Percentiles rank a stretch among this genome's conserved stretches.
phyloP scores from a whole-genome alignment of 1,140 invertebrate species.

The Drosophila pandora region DNA sequence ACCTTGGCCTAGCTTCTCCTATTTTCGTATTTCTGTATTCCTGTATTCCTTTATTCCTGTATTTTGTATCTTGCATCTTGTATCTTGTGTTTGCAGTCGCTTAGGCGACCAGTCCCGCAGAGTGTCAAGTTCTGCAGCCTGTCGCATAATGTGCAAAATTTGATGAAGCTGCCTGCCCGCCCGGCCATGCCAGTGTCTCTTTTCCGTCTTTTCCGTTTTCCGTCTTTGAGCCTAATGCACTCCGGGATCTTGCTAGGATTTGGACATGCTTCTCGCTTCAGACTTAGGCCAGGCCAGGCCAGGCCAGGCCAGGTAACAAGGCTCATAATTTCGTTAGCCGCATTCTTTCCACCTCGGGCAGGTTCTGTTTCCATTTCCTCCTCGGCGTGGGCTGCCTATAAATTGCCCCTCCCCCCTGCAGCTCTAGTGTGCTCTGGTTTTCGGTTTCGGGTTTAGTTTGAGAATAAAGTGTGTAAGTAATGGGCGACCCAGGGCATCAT shows the following conservation, averaged over 20 bases:
- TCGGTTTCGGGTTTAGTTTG: slow-evolving; percentile 15
- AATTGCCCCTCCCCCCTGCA: slow-evolving; percentile 37
- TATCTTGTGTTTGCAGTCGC: slow-evolving; percentile 28
- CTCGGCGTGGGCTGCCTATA: slow-evolving; percentile 56
- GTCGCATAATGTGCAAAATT: slow-evolving; percentile 80
- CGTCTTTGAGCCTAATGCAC: slow-evolving; percentile 43
- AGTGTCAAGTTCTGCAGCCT: slow-evolving; percentile 71
- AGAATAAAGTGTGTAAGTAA: slow-evolving; percentile 55
- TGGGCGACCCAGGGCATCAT: slow-evolving; percentile 29
- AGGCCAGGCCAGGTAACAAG: slow-evolving; percentile 25
- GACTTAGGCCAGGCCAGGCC: not conserved
- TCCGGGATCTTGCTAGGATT: slow-evolving; percentile 46
- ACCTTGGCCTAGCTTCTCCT: not conserved
- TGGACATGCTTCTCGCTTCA: slow-evolving; percentile 14
- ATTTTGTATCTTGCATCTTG: slow-evolving; percentile 33
- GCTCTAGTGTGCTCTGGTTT: slow-evolving; percentile 37
- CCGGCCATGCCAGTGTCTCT: not conserved
- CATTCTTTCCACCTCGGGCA: slow-evolving; percentile 50
- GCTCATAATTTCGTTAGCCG: slow-evolving; percentile 63
- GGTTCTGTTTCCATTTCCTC: slow-evolving; percentile 31
- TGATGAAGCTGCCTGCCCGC: slow-evolving; percentile 63
- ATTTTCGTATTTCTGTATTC: slow-evolving; percentile 2
- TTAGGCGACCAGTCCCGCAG: slow-evolving; percentile 46
- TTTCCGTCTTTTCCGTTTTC: slow-evolving; percentile 1
- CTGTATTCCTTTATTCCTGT: slow-evolving; percentile 4